These are phyloP conservation scores for Chitala chitala DNA, from an alignment of 2,113 vertebrate genomes.

Conservation along the genomic window DNA sequence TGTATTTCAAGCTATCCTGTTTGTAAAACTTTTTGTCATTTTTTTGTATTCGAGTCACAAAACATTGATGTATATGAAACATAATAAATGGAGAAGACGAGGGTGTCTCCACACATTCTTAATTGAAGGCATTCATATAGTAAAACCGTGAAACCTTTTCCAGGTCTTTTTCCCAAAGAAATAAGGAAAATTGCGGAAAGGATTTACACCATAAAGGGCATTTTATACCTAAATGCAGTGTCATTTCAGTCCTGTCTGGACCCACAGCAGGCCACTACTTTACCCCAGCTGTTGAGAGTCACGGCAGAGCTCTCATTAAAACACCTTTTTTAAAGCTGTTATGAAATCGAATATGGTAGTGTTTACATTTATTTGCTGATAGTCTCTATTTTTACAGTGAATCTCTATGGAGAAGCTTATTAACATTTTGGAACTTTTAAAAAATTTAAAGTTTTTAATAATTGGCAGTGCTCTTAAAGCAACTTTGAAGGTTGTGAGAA, in stretches of 20 bases:
- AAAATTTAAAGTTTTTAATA: not conserved
- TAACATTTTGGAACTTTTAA: not conserved
- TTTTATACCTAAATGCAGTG: conserved; percentile 9
- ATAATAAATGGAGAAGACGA: conserved; percentile 62
- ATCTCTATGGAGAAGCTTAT: no score
- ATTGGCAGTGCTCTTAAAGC: not conserved
- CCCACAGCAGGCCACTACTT: no score
- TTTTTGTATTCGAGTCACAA: conserved; percentile 69
- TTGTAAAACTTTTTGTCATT: conserved; percentile 80
- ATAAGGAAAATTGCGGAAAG: conserved; percentile 31
- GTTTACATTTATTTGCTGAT: no score
- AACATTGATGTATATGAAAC: conserved; percentile 75
- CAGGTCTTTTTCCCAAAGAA: conserved; percentile 33
- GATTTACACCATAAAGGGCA: conserved; percentile 26
- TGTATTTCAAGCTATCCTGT: conserved; percentile 89
- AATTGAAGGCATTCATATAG: conserved; percentile 36
- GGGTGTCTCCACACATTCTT: conserved; percentile 65
- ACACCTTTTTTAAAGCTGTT: no score
- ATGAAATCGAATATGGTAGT: no score
- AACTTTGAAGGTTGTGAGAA: conserved; percentile 1
- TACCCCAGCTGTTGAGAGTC: not conserved
- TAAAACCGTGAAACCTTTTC: conserved; percentile 34
- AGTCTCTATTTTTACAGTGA: no score
- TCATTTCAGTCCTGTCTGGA: not conserved
- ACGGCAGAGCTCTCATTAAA: no score